Evolutionary conservation across 2,888 invertebrate species (phyloP).

Genomic region (Agonopterix heracliana): DNA sequence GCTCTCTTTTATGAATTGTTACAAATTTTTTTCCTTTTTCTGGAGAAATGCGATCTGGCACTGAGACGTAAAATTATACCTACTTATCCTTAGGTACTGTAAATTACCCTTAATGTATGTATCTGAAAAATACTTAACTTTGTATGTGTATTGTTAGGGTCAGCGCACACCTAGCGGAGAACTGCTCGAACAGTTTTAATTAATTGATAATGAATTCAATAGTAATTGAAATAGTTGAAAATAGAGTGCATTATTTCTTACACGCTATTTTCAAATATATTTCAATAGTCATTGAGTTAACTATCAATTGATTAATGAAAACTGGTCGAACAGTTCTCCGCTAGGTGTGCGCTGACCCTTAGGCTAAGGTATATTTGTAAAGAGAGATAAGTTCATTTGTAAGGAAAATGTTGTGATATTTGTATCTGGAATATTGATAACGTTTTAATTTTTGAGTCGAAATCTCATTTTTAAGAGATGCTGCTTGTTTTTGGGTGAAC

Average conservation of each 20-base stretch:
- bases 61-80: constrained; percentile 23
- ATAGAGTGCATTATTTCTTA: too few relatives aligned
- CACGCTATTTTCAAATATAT: too few relatives aligned
- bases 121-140: constrained; percentile 54
- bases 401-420: constrained; percentile 76
- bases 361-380: constrained; percentile 64
- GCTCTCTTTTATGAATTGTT: constrained; percentile 31
- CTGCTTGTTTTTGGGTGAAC: constrained; percentile 2
- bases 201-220: too few relatives aligned
- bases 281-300: too few relatives aligned
- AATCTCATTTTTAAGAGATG: background rate
- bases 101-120: constrained; percentile 45
- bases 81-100: constrained; percentile 23
- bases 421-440: constrained; percentile 71
- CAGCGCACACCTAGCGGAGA: too few relatives aligned
- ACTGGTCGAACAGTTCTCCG: too few relatives aligned
- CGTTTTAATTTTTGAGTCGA: constrained; percentile 5
- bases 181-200: too few relatives aligned
- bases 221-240: too few relatives aligned
- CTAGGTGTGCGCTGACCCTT: too few relatives aligned
- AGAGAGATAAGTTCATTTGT: constrained; percentile 54
- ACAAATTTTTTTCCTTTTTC: constrained; percentile 20
- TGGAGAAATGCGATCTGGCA: constrained; percentile 40
- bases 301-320: too few relatives aligned
- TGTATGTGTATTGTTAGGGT: constrained; percentile 56